phyloP scores from a whole-genome alignment of 2,113 vertebrate genomes.

The Lota lota region DNA sequence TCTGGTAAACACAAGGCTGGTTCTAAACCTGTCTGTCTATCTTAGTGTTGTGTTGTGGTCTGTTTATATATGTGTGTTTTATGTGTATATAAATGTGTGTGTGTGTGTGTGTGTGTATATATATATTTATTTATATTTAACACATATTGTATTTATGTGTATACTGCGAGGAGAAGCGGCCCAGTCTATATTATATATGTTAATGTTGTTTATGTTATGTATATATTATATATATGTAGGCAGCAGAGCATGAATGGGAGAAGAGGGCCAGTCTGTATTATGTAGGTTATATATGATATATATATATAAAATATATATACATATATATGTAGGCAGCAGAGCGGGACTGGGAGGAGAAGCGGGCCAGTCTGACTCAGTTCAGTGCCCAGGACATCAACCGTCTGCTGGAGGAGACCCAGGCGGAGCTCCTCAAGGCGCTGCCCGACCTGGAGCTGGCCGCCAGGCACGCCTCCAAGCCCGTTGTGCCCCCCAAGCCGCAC shows the following conservation, averaged over 20 bases:
- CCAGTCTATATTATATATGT: too few species aligned
- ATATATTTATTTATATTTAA: slow-evolving; percentile 5
- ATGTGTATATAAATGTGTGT: slow-evolving; percentile 9
- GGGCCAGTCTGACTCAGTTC: slow-evolving; percentile 93
- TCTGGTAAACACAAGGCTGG: slow-evolving; percentile 60
- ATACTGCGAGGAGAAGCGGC: too few species aligned
- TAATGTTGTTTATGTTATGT: too few species aligned
- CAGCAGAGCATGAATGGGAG: too few species aligned
- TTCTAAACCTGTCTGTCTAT: neutral
- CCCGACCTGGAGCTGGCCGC: slow-evolving; percentile 93
- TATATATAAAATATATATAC: neutral
- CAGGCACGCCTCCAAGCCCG: slow-evolving; percentile 80
- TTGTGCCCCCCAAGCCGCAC: slow-evolving; percentile 70
- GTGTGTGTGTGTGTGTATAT: neutral
- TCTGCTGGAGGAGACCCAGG: slow-evolving; percentile 93
- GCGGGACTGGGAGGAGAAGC: slow-evolving; percentile 96
- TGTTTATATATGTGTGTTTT: neutral
- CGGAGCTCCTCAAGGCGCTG: slow-evolving; percentile 96
- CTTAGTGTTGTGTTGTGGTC: neutral
- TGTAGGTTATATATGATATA: too few species aligned
- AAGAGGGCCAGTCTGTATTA: too few species aligned
- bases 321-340: slow-evolving; percentile 81
- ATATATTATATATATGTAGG: too few species aligned
- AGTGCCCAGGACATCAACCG: slow-evolving; percentile 97
- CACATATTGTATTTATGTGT: too few species aligned